Evolutionary conservation across 2,797 vertebrate genomes (phyloP), one percentile per base, ranked within the genome.

Genomic region (Ctenopoma kingsleyae): DNA sequence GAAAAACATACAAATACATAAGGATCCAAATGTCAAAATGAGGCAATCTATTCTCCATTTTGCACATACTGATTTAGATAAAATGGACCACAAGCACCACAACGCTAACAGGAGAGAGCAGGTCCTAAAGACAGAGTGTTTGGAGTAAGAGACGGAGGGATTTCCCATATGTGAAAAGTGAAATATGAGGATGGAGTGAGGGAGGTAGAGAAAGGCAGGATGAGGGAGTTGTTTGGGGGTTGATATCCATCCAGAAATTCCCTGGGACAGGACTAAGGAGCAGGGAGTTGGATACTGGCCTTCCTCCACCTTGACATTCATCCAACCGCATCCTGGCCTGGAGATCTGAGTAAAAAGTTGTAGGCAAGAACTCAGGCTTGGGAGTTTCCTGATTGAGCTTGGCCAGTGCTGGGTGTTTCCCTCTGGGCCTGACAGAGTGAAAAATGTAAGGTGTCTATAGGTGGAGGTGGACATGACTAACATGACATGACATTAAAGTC

Each of bases 301-400:
- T 41, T 62, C 46, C 48, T 84, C 67, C 51, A 41, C 49, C 35
- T 80, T 83, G 82, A 87, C 65, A 65, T 55, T n/a, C 19, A 32
- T 82, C 83, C 80, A 84, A 61, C 69, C 55, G 58, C 67, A 44
- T 74, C 71, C 77, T 85, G 87, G 79, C 77, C 48, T 7, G 7
- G 23, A 74, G 68, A 82, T 87, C 65, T 76, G 71, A 85, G 68
- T 36, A 46, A 67, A 65, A 73, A 65, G 41, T 32, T 30, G 51
- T 59, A 55, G 66, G 71, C 66, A 41, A 30, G 32, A 60, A 59
- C 46, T 20, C 4, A 20, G 56, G 63, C 36, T 27, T 57, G 41
- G 49, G 67, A 77, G 73, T 67, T 75, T 82, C 61, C 48, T 76
- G 74, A 71, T 40, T 22, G 71, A 15, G 48, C 50, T 54, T 19